These are phyloP conservation scores for Drosophila varians DNA, from an alignment of 1,140 invertebrate species.

Conservation along the genomic window DNA sequence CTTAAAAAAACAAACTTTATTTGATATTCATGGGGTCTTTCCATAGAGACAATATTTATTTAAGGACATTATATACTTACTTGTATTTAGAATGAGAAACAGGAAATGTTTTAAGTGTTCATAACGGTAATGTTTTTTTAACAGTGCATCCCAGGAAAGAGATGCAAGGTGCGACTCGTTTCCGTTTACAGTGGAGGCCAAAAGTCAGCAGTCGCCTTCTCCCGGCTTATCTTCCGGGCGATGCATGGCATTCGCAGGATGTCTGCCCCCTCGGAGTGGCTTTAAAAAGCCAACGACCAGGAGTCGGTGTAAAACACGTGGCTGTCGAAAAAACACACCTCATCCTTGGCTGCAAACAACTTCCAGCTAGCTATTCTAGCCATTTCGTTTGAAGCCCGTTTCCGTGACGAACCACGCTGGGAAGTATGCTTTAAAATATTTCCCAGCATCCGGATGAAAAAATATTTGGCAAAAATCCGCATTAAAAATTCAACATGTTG, in stretches of 20 bases:
- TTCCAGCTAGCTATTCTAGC: background rate
- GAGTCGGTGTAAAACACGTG: too few relatives aligned
- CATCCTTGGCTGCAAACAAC: background rate
- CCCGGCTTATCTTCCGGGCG: constrained; percentile 33
- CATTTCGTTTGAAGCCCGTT: background rate
- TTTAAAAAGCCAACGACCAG: constrained; percentile 46
- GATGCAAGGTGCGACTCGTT: constrained; percentile 17
- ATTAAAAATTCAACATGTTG: constrained; percentile 77
- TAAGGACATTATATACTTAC: too few relatives aligned
- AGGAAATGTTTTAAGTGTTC: too few relatives aligned
- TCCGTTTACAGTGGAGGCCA: constrained; percentile 28
- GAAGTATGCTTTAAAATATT: constrained; percentile 71
- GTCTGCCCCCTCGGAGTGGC: constrained; percentile 6
- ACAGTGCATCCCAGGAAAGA: background rate
- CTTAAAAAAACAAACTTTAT: background rate
- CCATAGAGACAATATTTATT: background rate
- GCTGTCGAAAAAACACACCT: background rate
- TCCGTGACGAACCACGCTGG: constrained; percentile 18
- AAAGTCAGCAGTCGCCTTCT: constrained; percentile 56
- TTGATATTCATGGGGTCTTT: background rate
- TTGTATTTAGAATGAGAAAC: too few relatives aligned
- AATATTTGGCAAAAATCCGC: constrained; percentile 56
- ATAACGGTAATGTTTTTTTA: background rate
- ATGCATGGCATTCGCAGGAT: constrained; percentile 30
- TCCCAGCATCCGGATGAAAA: constrained; percentile 35